Evolutionary conservation across 53 echinoderm and acorn worm species (phyloP), one percentile per base, ranked within the genome.

Genomic region (Pentamera pediparva): DNA sequence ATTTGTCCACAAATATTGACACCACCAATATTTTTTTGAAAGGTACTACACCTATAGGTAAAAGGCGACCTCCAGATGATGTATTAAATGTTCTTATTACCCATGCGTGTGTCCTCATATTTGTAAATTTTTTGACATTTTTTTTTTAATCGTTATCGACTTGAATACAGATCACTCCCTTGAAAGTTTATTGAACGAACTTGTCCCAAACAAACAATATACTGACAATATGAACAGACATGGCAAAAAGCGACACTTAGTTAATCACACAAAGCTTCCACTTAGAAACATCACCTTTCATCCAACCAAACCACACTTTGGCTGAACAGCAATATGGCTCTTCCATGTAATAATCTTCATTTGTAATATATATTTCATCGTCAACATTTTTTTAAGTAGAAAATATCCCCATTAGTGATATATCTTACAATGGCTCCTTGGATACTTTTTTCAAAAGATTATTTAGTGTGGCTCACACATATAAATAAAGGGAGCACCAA

Each of bases 321-420:
- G 67, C 45, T 67, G 45, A 67, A 67, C 67, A 67, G 67, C 67
- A 67, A 41, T 67, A 67, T 67, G 67, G 67, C 67, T 67, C 67
- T 45, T 67, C 67, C 67, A 67, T 67, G 47, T 0, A 13, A 26
- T 26, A 40, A 40, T 67, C 30, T 22, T 40, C 67, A 67, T 67
- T 41, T 43, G 67, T 67, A 67, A 67, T 67, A 67, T 67, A 67
- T 67, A 67, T 67, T 41, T 67, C 67, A 67, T 67, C 67, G 45
- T 40, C 67, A 67, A 43, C 29, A 40, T 39, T 62, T 65, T 67
- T 39, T 67, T 39, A 67, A 67, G 67, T 67, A 67, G 67, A 67
- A 67, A 67, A 67, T 67, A 67, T 67, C 67, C 67, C 67, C 67
- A 19, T 38, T 67, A 38, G 30, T 67, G 67, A 67, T 67, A 67